Percentiles rank a stretch among this genome's conserved stretches.
Evolutionary conservation across 2,797 vertebrate species (phyloP).

Genomic region (Pseudopleuronectes americanus): DNA sequence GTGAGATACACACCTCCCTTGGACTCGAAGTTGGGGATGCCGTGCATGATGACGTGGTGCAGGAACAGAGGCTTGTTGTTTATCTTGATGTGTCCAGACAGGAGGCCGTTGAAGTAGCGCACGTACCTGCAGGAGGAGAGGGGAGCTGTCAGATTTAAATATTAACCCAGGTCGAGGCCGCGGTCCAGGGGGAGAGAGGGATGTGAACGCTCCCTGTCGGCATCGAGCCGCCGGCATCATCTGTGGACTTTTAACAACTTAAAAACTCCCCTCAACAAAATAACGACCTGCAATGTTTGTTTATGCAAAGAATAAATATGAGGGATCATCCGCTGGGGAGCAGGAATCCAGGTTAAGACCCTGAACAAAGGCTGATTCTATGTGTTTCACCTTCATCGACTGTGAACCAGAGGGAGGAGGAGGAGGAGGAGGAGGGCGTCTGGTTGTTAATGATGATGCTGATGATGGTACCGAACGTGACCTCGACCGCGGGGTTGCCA

Average conservation of each 20-base stretch:
- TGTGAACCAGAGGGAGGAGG: constrained; percentile 48
- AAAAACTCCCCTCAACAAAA: too few species aligned
- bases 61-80: constrained; percentile 98
- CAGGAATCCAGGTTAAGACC: neutral
- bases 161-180: neutral
- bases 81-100: constrained; percentile 96
- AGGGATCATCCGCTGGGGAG: neutral
- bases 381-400: constrained; percentile 16
- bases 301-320: neutral
- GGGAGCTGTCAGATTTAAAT: neutral
- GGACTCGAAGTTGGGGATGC: constrained; percentile 96
- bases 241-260: too few species aligned
- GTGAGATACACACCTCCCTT: constrained; percentile 88
- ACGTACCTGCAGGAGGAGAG: constrained; percentile 86
- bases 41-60: constrained; percentile 98
- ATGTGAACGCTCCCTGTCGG: too few species aligned
- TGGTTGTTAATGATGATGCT: constrained; percentile 70
- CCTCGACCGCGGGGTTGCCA: constrained; percentile 57
- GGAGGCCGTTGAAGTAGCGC: constrained; percentile 94
- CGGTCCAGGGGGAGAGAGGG: too few species aligned
- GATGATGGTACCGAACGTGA: constrained; percentile 60
- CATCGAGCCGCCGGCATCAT: neutral
- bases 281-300: too few species aligned
- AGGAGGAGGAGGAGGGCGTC: constrained; percentile 38
- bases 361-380: neutral